Conservation (phyloP, 1,140 invertebrate genomes). For the Metaphire vulgaris region DNA sequence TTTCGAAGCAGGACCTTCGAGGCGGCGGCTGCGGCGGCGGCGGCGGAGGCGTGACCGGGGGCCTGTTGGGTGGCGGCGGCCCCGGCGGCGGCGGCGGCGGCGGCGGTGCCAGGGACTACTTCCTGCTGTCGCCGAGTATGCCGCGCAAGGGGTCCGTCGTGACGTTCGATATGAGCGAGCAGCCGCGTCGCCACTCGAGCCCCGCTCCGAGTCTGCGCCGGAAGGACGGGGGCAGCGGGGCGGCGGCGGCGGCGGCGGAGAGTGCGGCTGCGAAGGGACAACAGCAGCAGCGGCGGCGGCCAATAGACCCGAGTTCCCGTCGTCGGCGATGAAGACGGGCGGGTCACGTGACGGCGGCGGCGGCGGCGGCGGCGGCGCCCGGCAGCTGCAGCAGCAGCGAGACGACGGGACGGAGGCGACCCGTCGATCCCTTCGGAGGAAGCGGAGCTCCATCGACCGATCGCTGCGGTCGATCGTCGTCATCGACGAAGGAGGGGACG, state of each 20-base stretch:
- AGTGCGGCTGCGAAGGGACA: background rate
- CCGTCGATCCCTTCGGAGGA: slow-evolving; percentile 7
- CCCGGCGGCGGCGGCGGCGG: background rate
- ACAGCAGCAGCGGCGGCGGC: background rate
- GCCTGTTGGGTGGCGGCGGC: no score
- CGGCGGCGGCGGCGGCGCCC: no score
- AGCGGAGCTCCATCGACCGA: slow-evolving; percentile 20
- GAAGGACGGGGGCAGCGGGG: slow-evolving; percentile 13
- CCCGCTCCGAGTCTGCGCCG: slow-evolving; percentile 9
- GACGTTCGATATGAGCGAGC: slow-evolving; percentile 23
- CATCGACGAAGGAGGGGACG: slow-evolving; percentile 27
- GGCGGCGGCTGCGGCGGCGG: background rate
- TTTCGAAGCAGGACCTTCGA: slow-evolving; percentile 14
- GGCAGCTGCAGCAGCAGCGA: background rate
- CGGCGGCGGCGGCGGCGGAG: background rate
- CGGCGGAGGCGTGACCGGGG: background rate
- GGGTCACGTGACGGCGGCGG: slow-evolving; percentile 14
- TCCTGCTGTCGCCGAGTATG: slow-evolving; percentile 18
- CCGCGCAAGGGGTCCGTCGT: slow-evolving; percentile 22
- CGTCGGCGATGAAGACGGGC: slow-evolving; percentile 6
- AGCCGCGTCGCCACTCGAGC: slow-evolving; percentile 20
- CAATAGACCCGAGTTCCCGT: background rate
- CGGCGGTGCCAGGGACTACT: slow-evolving; percentile 14
- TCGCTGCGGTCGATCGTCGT: slow-evolving; percentile 18
- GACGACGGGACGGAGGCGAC: background rate